Percentiles rank a stretch among this genome's conserved stretches.
These are phyloP conservation scores for Tetramorium parvispinum DNA, from an alignment of 1,140 invertebrate species.

Conservation along the genomic window DNA sequence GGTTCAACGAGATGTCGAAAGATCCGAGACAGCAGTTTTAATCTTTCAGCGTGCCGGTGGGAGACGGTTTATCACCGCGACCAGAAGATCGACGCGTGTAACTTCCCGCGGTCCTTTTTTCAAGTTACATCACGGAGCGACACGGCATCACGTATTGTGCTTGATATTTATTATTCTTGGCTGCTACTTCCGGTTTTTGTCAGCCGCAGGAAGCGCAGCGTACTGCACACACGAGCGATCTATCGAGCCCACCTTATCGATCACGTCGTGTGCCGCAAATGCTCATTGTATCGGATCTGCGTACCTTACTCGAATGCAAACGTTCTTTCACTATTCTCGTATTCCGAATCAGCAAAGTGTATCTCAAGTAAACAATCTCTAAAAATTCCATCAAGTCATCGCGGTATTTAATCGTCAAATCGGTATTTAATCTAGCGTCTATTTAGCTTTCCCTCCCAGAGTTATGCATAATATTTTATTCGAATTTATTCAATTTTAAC, in stretches of 20 bases:
- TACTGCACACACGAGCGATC: neutral
- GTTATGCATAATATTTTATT: neutral
- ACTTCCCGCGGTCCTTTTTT: slow-evolving; percentile 42
- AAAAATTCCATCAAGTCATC: neutral
- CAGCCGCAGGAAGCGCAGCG: slow-evolving; percentile 73
- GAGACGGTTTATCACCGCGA: neutral
- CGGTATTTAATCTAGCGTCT: too few relatives aligned
- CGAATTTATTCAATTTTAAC: neutral
- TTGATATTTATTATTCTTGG: slow-evolving; percentile 82
- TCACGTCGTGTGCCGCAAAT: neutral
- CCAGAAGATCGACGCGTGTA: slow-evolving; percentile 34
- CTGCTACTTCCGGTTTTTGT: slow-evolving; percentile 77
- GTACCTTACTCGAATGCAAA: slow-evolving; percentile 3
- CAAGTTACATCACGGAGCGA: slow-evolving; percentile 5
- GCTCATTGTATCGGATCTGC: neutral
- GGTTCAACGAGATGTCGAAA: slow-evolving; percentile 14
- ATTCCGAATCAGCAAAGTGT: neutral
- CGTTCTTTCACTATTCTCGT: neutral
- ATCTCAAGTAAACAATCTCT: neutral
- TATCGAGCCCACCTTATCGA: slow-evolving; percentile 37
- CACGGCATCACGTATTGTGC: slow-evolving; percentile 66
- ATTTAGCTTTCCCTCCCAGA: neutral
- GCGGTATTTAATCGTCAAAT: too few relatives aligned
- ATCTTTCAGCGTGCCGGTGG: slow-evolving; percentile 27
- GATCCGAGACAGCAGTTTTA: slow-evolving; percentile 41